Base-by-base conservation (phyloP, 30 jellyfish, hydroid and myxozoan species). In the Turritopsis rubra region DNA sequence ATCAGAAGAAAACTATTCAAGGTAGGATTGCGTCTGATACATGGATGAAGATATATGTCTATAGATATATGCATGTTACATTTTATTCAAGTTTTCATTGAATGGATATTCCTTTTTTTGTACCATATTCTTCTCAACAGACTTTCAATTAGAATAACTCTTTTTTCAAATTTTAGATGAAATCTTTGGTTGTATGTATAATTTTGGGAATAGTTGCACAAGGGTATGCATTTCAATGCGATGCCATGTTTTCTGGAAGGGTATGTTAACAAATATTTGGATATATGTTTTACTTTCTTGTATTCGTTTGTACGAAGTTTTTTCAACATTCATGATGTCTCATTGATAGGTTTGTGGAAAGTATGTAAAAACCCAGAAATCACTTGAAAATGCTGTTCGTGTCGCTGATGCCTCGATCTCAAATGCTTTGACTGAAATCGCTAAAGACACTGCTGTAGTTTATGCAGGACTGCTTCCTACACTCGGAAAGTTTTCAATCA, bases 151-250 rank as follows among this genome's bases (percentile, higher is more conserved):
- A 5, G 60, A 41, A 41, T 41, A 3, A 41, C 5, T 13, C 60
- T 3, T 41, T 3, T 41, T 41, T 41, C 60, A 68, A 8, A 68
- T 68, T 68, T 68, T 19, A 68, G 77, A 68, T 68, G 77, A 68
- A 68, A 27, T 68, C 16, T 19, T 27, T 68, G 28, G 77, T 68
- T n/a, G 28, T 17, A 0, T n/a, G 28, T n/a, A 8, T 68, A 17
- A 23, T 68, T 68, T 27, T 68, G 4, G 77, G 77, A 9, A 27
- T 68, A 7, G 30, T 19, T 19, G 9, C 77, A 27, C 77, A 68
- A 68, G 77, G 22, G 16, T 68, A 68, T 68, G 77, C 77, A 68
- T 68, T 68, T 68, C 77, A 68, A 68, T 68, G 77, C 77, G 77
- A 68, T 68, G 21, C 77, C 30, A 68, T 68, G 77, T 68, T 68